Percentiles rank a stretch among this genome's conserved stretches.
Evolutionary conservation across 2,113 vertebrate species (phyloP).

Genomic region (Morone saxatilis): DNA sequence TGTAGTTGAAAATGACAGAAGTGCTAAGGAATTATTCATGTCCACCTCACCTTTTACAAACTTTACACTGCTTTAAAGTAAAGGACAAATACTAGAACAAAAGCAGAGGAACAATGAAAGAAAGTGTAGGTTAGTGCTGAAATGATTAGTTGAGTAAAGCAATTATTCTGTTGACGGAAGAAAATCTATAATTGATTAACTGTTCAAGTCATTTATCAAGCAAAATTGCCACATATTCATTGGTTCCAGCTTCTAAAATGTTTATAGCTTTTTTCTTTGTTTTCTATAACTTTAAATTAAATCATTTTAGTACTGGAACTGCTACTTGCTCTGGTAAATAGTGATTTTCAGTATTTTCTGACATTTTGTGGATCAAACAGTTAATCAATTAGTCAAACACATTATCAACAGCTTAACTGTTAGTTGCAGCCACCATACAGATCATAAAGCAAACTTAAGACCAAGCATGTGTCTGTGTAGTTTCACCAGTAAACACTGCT

Average conservation of each 20-base stretch:
- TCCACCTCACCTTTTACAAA: not conserved
- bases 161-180: not conserved
- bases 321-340: not conserved
- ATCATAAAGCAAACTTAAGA: not conserved
- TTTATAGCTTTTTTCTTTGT: not conserved
- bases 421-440: not conserved
- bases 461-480: not conserved
- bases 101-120: not conserved
- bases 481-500: not conserved
- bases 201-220: not conserved
- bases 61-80: slow-evolving; percentile 12
- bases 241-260: not conserved
- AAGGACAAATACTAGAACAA: slow-evolving; percentile 8
- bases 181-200: not conserved
- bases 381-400: not conserved
- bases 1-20: slow-evolving; percentile 4
- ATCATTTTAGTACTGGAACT: not conserved
- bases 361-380: not conserved
- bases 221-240: not conserved
- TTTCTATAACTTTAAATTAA: not conserved
- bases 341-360: not conserved
- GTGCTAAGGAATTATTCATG: slow-evolving; percentile 27
- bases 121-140: not conserved
- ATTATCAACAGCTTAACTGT: not conserved
- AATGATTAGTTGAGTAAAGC: not conserved